phyloP scores from a whole-genome alignment of 2,113 vertebrate genomes.

The Loxodonta africana region DNA sequence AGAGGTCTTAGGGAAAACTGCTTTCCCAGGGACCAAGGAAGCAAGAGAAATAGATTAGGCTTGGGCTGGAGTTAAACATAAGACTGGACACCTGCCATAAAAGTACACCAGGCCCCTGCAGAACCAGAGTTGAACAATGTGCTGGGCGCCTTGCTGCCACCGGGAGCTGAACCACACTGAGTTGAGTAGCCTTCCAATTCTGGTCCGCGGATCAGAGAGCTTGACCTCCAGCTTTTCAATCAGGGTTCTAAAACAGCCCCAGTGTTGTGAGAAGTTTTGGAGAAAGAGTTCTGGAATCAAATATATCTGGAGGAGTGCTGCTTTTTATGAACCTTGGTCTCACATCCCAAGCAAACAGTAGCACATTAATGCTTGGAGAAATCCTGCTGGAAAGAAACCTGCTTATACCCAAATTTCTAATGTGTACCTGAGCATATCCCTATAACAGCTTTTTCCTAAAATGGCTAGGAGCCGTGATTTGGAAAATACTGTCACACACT shows the following conservation, averaged over 20 bases:
- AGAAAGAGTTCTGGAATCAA: background rate
- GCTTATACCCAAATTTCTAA: background rate
- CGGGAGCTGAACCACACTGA: background rate
- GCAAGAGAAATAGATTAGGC: background rate
- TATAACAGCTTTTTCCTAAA: background rate
- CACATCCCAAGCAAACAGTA: background rate
- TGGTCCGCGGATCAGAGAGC: background rate
- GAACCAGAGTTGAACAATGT: rapidly evolving
- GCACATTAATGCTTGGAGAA: background rate
- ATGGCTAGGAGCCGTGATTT: background rate
- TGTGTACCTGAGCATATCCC: background rate
- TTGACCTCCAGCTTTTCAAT: background rate
- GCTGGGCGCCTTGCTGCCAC: background rate
- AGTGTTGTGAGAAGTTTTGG: background rate
- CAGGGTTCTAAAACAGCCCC: background rate
- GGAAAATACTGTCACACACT: background rate
- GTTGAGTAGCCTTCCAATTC: background rate
- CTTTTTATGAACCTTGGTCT: background rate
- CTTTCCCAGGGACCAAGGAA: background rate
- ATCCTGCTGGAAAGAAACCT: background rate
- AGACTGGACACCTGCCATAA: background rate
- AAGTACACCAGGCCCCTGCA: rapidly evolving
- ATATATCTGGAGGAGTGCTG: background rate
- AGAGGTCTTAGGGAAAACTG: background rate
- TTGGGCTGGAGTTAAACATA: background rate